These are phyloP conservation scores for Cyprinus carpio DNA, from an alignment of 2,113 vertebrate genomes.

Conservation along the genomic window DNA sequence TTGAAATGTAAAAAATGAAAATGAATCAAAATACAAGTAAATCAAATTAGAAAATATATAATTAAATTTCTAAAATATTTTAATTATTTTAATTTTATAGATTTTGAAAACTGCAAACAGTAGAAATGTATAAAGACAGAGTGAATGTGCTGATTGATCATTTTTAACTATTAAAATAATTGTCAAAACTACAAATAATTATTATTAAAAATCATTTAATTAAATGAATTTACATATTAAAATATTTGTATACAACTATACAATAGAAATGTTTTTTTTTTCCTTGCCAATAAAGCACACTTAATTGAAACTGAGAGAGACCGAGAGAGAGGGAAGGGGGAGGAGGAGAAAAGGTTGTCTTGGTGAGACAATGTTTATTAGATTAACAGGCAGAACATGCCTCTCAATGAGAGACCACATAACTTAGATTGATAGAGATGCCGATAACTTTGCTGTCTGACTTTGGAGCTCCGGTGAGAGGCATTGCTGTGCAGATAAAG, in stretches of 20 bases:
- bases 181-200: background rate
- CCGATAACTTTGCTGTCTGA: slow-evolving; percentile 30
- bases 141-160: background rate
- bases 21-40: background rate
- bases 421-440: slow-evolving; percentile 32
- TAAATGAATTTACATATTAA: background rate
- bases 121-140: background rate
- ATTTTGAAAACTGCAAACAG: background rate
- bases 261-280: background rate
- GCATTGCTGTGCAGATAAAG: slow-evolving; percentile 41
- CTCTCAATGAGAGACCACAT: slow-evolving; percentile 23
- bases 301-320: background rate
- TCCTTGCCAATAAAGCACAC: background rate
- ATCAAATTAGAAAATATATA: too few species aligned
- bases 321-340: background rate
- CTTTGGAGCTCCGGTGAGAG: slow-evolving; percentile 20
- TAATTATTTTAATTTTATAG: too few species aligned
- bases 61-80: background rate
- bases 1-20: too few species aligned
- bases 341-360: slow-evolving; percentile 1
- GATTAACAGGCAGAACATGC: slow-evolving; percentile 33
- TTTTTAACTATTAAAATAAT: background rate
- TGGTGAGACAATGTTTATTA: slow-evolving; percentile 21
- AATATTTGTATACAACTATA: background rate
- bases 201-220: background rate